Conservation (phyloP, 2,888 invertebrate species). For the Entomobrya multifasciata region DNA sequence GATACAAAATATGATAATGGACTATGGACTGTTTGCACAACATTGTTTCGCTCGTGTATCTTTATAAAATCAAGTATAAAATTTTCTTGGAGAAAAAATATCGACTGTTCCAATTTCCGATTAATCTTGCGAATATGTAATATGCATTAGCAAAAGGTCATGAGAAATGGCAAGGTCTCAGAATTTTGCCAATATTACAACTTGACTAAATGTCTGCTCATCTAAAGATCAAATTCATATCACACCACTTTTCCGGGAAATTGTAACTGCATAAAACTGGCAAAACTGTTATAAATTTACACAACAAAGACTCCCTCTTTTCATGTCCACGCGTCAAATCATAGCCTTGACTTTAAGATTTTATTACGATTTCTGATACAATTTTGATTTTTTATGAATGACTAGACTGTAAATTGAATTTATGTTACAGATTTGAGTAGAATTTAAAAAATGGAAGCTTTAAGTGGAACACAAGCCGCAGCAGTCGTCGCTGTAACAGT, state of each 20-base stretch:
- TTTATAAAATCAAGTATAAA: too few relatives aligned
- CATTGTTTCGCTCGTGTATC: too few relatives aligned
- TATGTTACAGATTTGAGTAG: neutral
- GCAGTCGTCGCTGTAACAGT: neutral
- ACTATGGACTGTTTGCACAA: too few relatives aligned
- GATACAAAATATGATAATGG: too few relatives aligned
- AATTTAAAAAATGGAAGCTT: neutral
- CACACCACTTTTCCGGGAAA: neutral
- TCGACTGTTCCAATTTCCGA: too few relatives aligned
- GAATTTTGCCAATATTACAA: neutral
- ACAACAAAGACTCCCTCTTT: neutral
- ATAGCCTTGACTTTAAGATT: slow-evolving; percentile 21
- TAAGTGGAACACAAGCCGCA: neutral
- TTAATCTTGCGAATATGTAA: neutral
- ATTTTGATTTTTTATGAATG: neutral
- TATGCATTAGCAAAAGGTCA: too few relatives aligned
- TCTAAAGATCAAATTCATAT: neutral
- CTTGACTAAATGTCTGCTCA: neutral
- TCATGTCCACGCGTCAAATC: slow-evolving; percentile 7
- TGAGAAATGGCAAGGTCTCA: slow-evolving; percentile 22
- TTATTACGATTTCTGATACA: neutral
- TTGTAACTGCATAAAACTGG: neutral
- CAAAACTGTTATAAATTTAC: neutral
- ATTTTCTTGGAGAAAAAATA: too few relatives aligned
- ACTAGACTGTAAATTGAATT: neutral